Percentiles rank a stretch among this genome's conserved stretches.
These are phyloP conservation scores for Caerostris extrusa DNA, from an alignment of 1,140 invertebrate genomes.

Conservation along the genomic window DNA sequence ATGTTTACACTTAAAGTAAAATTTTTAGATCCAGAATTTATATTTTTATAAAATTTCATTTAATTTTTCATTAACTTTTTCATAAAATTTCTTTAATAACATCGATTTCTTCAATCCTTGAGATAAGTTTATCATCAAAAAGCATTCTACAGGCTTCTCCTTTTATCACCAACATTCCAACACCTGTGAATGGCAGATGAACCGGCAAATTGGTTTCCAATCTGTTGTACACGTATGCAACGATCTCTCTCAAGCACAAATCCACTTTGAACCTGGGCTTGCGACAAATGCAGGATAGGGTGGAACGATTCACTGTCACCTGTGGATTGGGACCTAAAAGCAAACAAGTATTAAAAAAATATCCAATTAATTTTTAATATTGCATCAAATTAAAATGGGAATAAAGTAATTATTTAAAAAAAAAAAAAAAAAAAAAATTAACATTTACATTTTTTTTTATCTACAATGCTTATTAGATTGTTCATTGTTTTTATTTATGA, in stretches of 20 bases:
- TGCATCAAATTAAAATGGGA: background rate
- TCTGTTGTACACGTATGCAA: constrained; percentile 36
- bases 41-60: background rate
- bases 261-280: constrained; percentile 37
- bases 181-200: background rate
- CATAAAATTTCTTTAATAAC: background rate
- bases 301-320: constrained; percentile 1
- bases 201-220: constrained; percentile 59
- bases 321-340: background rate
- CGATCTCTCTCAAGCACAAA: constrained; percentile 19
- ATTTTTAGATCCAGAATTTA: no score
- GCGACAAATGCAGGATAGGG: background rate
- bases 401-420: no score
- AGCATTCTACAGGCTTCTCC: background rate
- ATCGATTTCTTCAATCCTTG: background rate
- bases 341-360: background rate
- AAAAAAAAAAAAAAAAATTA: no score
- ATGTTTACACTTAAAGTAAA: no score
- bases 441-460: no score
- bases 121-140: background rate
- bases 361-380: background rate
- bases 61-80: background rate
- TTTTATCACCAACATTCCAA: background rate
- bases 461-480: no score
- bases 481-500: no score